Evolutionary conservation across 2,797 vertebrate genomes (phyloP).

Genomic region (Carcharodon carcharias): DNA sequence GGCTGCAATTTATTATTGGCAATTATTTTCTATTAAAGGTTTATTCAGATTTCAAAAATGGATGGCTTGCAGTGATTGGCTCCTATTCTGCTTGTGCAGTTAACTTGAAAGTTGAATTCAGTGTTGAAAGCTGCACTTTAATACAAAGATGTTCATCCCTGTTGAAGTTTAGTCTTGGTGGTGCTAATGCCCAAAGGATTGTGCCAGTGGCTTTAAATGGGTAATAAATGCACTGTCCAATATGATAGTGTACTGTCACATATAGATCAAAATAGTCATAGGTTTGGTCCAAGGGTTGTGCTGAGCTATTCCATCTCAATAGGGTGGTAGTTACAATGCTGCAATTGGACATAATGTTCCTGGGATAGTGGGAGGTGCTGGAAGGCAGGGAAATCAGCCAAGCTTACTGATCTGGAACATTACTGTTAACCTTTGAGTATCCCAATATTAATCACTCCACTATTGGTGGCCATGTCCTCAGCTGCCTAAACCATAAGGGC

Average conservation of each 20-base stretch:
- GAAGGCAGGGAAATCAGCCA: neutral
- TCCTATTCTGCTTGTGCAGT: neutral
- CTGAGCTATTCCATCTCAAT: neutral
- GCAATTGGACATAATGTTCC: neutral
- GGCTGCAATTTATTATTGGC: neutral
- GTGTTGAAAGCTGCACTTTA: neutral
- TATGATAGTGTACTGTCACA: neutral
- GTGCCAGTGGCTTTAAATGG: neutral
- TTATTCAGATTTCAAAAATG: neutral
- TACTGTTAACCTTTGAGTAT: neutral
- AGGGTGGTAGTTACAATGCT: neutral
- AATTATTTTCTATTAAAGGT: conserved; percentile 17
- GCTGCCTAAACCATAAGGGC: too few relatives aligned
- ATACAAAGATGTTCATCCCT: neutral
- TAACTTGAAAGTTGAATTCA: neutral
- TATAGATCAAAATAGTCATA: neutral
- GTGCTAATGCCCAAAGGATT: neutral
- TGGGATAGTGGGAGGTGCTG: neutral
- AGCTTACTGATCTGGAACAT: neutral
- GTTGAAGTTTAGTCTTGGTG: neutral
- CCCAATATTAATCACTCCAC: neutral
- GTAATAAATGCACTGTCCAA: neutral
- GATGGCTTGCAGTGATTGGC: neutral
- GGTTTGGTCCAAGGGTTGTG: neutral
- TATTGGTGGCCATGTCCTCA: too few relatives aligned